Percentiles rank a stretch among this genome's conserved stretches.
Conservation (phyloP, 1,140 invertebrate species). For the Drosophila pandora region DNA sequence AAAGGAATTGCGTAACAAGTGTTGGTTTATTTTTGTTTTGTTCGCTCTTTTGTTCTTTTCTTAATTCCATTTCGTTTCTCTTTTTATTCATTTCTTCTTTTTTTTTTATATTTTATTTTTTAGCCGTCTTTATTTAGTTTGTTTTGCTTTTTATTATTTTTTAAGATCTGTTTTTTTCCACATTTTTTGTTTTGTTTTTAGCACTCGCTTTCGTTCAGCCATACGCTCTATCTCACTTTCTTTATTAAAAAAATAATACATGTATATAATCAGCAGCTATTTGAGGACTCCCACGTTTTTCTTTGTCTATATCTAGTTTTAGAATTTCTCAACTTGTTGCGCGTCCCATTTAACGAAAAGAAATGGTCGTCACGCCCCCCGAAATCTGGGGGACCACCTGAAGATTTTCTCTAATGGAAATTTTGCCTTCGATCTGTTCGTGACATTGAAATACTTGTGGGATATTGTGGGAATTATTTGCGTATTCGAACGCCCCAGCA, state of each 20-base stretch:
- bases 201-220: conserved; percentile 20
- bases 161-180: conserved; percentile 41
- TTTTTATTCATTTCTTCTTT: conserved; percentile 46
- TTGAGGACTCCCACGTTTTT: conserved; percentile 19
- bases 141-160: conserved; percentile 54
- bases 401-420: conserved; percentile 55
- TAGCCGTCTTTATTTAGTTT: conserved; percentile 49
- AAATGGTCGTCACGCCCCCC: conserved; percentile 32
- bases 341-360: conserved; percentile 21
- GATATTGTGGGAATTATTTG: conserved; percentile 10
- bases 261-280: conserved; percentile 4
- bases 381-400: conserved; percentile 21
- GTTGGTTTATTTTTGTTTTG: conserved; percentile 63
- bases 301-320: conserved; percentile 19
- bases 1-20: conserved; percentile 66
- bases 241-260: neutral
- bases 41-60: conserved; percentile 35
- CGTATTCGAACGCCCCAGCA: neutral
- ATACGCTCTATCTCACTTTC: conserved; percentile 3
- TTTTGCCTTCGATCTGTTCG: conserved; percentile 40
- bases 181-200: conserved; percentile 25
- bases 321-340: conserved; percentile 38
- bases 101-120: conserved; percentile 34
- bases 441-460: conserved; percentile 64
- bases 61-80: conserved; percentile 42